These are phyloP conservation scores for Conchocele bisecta DNA, from an alignment of 2,888 invertebrate genomes.

Conservation along the genomic window DNA sequence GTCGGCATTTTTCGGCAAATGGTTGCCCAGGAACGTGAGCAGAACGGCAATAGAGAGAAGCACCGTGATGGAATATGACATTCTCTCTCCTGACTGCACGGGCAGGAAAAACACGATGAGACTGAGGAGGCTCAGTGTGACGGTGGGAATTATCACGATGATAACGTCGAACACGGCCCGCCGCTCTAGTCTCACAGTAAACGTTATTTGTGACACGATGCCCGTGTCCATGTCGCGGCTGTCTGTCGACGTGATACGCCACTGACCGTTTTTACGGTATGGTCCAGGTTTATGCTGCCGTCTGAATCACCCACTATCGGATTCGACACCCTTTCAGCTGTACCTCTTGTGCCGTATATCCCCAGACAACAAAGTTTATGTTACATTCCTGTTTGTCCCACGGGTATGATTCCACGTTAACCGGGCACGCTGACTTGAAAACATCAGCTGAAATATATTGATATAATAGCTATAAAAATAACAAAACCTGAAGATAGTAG, in stretches of 20 bases:
- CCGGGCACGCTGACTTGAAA: too few species aligned
- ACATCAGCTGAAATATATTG: too few species aligned
- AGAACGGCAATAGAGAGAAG: conserved; percentile 26
- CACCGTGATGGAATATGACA: conserved; percentile 32
- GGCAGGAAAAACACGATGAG: conserved; percentile 29
- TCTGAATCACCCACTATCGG: background rate
- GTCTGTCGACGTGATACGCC: conserved; percentile 1
- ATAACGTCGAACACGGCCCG: conserved; percentile 19
- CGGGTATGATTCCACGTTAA: too few species aligned
- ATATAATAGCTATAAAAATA: too few species aligned
- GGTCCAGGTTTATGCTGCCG: background rate
- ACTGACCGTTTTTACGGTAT: conserved; percentile 6
- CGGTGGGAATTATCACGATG: conserved; percentile 26
- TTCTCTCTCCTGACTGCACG: conserved; percentile 28
- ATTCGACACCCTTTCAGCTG: background rate
- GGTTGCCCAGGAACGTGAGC: conserved; percentile 10
- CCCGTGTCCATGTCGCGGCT: background rate
- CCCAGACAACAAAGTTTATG: conserved; percentile 13
- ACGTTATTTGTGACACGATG: background rate
- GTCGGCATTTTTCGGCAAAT: conserved; percentile 25
- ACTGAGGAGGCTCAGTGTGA: conserved; percentile 17
- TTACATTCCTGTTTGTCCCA: conserved; percentile 33
- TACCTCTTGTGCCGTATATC: conserved; percentile 7
- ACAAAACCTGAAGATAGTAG: too few species aligned
- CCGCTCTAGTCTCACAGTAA: conserved; percentile 1